phyloP scores from a whole-genome alignment of 2,113 vertebrate genomes.

The Antidorcas marsupialis region DNA sequence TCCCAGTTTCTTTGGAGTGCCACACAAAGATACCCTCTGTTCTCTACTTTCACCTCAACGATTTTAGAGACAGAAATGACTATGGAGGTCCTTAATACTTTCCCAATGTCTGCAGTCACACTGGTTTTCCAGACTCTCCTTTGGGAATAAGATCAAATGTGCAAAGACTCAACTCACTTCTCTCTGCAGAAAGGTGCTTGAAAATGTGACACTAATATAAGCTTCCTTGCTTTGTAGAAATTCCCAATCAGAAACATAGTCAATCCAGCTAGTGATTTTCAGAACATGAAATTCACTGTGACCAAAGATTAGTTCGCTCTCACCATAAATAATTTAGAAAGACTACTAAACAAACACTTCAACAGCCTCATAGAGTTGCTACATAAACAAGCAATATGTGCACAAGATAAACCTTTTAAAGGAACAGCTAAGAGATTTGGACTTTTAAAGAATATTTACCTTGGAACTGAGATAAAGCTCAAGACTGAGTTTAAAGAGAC shows the following conservation, averaged over 20 bases:
- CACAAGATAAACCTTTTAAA: slow-evolving; percentile 69
- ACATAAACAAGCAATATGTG: slow-evolving; percentile 60
- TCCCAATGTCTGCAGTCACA: not conserved
- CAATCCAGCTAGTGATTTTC: not conserved
- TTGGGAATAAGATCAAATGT: not conserved
- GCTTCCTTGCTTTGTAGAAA: not conserved
- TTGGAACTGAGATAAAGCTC: slow-evolving; percentile 59
- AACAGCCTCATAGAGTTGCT: slow-evolving; percentile 50
- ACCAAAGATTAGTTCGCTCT: slow-evolving; percentile 48
- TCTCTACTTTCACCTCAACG: not conserved
- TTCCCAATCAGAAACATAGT: slow-evolving; percentile 20
- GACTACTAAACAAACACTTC: slow-evolving; percentile 58
- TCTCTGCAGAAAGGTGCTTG: not conserved
- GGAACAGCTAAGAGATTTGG: slow-evolving; percentile 46
- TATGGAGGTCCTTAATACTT: not conserved
- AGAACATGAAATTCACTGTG: slow-evolving; percentile 28
- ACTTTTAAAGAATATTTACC: slow-evolving; percentile 70
- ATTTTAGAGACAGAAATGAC: not conserved
- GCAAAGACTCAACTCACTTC: not conserved
- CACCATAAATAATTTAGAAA: slow-evolving; percentile 64
- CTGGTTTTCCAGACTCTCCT: not conserved
- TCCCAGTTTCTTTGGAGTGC: not conserved
- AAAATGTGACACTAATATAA: not conserved
- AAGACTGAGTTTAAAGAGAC: slow-evolving; percentile 39
- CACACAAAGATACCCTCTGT: not conserved